Base-by-base conservation (phyloP, 2,797 vertebrate genomes). In the Xyrichtys novacula region DNA sequence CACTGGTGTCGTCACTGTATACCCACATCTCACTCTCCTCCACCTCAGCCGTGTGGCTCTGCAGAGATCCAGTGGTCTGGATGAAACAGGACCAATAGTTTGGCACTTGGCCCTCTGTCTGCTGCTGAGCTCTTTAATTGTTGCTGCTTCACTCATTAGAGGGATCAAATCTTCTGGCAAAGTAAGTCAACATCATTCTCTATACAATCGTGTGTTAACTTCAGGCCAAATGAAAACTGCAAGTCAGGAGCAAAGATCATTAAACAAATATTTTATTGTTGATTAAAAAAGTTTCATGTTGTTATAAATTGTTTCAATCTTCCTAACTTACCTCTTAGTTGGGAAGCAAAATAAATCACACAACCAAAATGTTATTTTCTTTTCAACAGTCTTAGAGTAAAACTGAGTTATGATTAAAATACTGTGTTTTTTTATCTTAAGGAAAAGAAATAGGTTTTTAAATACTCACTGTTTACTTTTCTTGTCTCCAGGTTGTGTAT, bases 131-230 rank as follows among this genome's bases (percentile, higher is more conserved):
- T 96, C 96, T 93, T 64, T 95, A 0, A 74, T 99, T 14, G 93
- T 96, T 14, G 93, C 81, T 44, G 95, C 91, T 10, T 93, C 92
- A 0, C 86, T 99, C 32, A 95, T 94, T 74, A 98, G 93, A 94
- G 97, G 98, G 72, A 98, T 99, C 84, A 98, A 99, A 81, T 98
- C 97, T 47, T 98, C 98, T 17, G 98, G 97, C 61, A 99, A 99
- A 94, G 98, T 98, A 88, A 83, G 91, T 85, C 17, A 43, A 31
- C 14, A 28, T 40, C 16, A 7, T 23, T n/a, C n/a, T n/a, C n/a
- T n/a, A n/a, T n/a, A n/a, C n/a, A n/a, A n/a, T n/a, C n/a, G n/a
- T n/a, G n/a, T n/a, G n/a, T n/a, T 16, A 60, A 28, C n/a, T 19
- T 28, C 28, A 29, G 16, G 16, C 14, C 7, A 26, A 29, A 12